phyloP scores from a whole-genome alignment of 2,888 invertebrate species.

The Eutolmus rufibarbis region DNA sequence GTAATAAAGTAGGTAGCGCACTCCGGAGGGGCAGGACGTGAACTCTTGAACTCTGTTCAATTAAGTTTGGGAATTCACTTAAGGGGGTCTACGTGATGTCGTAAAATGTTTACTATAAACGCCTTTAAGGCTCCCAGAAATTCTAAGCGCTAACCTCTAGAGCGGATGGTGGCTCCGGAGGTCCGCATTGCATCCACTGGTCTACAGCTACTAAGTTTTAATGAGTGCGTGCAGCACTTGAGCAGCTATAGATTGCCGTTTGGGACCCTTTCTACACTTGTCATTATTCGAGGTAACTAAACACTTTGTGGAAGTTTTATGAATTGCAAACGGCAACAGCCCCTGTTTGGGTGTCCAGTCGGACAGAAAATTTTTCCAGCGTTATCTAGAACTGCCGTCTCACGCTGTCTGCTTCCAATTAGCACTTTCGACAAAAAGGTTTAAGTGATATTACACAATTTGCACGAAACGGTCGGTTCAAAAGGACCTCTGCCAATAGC shows the following conservation, averaged over 20 bases:
- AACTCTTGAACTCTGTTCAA: conserved; percentile 38
- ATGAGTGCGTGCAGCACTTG: background rate
- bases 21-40: background rate
- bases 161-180: background rate
- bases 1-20: conserved; percentile 43
- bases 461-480: background rate
- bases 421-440: background rate
- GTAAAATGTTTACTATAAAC: conserved; percentile 34
- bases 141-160: background rate
- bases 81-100: conserved; percentile 20
- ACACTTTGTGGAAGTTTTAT: background rate
- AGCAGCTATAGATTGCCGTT: background rate
- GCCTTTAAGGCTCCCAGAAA: background rate
- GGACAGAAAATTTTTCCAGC: background rate
- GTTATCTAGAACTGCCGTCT: background rate
- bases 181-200: background rate
- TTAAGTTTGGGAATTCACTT: conserved; percentile 36
- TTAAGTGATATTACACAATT: background rate
- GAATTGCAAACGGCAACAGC: background rate
- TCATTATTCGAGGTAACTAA: background rate
- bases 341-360: background rate
- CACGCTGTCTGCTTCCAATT: background rate
- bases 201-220: background rate
- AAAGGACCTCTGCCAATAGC: background rate
- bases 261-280: background rate